Conservation (phyloP, 1,140 invertebrate species). For the Hyposmocoma kahamanoa region DNA sequence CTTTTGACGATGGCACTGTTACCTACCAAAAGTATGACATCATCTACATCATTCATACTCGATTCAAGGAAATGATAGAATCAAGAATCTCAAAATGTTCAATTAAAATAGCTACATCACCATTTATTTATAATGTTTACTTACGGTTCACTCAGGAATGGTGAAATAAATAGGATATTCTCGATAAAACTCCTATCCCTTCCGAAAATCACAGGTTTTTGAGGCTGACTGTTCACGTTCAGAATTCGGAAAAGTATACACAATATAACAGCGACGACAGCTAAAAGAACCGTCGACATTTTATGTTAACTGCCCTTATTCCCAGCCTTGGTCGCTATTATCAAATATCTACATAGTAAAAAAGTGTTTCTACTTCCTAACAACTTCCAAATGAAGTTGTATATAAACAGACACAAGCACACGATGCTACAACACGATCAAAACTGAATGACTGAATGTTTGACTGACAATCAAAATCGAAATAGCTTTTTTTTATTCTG, state of each 20-base stretch:
- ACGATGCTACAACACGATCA: conserved; percentile 9
- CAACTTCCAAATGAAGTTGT: conserved; percentile 10
- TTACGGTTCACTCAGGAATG: conserved; percentile 86
- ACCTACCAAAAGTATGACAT: no score
- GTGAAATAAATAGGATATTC: conserved; percentile 83
- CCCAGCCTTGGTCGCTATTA: background rate
- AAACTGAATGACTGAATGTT: no score
- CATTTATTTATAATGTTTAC: no score
- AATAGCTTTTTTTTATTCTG: no score
- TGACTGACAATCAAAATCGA: no score
- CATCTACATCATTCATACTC: no score
- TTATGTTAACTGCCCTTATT: conserved; percentile 10
- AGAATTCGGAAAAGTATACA: conserved; percentile 87
- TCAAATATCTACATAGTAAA: conserved; percentile 31
- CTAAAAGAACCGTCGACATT: conserved; percentile 85
- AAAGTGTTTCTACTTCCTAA: conserved; percentile 15
- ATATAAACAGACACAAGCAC: conserved; percentile 12
- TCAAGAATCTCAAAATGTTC: no score
- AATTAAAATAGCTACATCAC: no score
- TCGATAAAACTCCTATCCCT: conserved; percentile 84
- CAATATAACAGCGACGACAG: conserved; percentile 83
- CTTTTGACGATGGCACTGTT: no score
- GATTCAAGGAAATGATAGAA: no score
- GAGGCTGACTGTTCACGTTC: conserved; percentile 86
- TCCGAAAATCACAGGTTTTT: conserved; percentile 83